Percentiles rank a stretch among this genome's conserved stretches.
Evolutionary conservation across 2,797 vertebrate genomes (phyloP).

Genomic region (Gastrophryne carolinensis): DNA sequence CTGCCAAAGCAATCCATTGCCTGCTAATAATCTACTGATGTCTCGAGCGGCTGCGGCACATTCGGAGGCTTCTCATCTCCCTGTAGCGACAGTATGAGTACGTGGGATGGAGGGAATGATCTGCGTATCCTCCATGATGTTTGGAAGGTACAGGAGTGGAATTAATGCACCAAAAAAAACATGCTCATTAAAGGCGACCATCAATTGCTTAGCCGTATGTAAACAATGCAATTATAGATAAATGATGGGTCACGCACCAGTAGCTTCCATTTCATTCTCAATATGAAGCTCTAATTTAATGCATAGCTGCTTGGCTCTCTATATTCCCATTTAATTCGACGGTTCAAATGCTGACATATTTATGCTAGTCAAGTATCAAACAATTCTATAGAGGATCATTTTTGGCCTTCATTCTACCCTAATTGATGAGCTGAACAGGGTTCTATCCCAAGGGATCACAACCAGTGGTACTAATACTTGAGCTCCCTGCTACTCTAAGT

Average conservation of each 20-base stretch:
- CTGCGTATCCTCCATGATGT: background rate
- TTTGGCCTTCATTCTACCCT: too few species aligned
- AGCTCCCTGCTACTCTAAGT: too few species aligned
- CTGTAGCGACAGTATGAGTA: background rate
- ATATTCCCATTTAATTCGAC: too few species aligned
- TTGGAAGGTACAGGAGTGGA: background rate
- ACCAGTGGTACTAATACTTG: too few species aligned
- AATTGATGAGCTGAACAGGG: too few species aligned
- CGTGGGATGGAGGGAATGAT: slow-evolving; percentile 1
- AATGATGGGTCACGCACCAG: background rate
- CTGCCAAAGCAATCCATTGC: background rate
- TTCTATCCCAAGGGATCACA: too few species aligned
- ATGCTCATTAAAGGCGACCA: background rate
- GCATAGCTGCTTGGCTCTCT: background rate
- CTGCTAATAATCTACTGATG: slow-evolving; percentile 6
- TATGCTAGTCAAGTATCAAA: too few species aligned
- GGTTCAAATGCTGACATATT: too few species aligned
- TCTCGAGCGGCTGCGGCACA: background rate
- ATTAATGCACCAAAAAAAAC: slow-evolving; percentile 9
- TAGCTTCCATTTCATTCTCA: background rate
- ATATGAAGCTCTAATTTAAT: background rate
- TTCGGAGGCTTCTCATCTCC: slow-evolving; percentile 5
- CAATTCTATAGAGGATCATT: too few species aligned
- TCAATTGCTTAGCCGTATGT: background rate
- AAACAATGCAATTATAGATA: background rate